phyloP scores from a whole-genome alignment of 2,888 invertebrate genomes.

The Sussaba pulchella region DNA sequence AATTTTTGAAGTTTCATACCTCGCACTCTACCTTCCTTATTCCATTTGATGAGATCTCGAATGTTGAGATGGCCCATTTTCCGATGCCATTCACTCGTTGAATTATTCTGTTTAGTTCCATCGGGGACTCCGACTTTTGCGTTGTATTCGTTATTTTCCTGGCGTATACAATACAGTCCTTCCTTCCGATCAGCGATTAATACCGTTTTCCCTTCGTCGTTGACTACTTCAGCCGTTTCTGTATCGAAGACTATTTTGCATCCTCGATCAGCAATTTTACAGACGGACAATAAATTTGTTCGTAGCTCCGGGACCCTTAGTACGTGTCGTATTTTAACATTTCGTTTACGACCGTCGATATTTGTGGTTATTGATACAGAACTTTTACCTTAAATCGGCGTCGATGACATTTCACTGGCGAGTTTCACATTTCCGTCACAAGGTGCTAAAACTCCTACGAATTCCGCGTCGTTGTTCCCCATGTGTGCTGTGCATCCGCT shows the following conservation, averaged over 20 bases:
- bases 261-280: conserved; percentile 76
- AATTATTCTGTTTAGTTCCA: not conserved
- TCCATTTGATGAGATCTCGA: conserved; percentile 49
- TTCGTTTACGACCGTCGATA: conserved; percentile 19
- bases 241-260: conserved; percentile 85
- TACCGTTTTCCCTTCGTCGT: conserved; percentile 34
- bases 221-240: conserved; percentile 48
- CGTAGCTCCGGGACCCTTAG: conserved; percentile 51
- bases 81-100: conserved; percentile 43
- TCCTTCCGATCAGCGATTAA: conserved; percentile 34
- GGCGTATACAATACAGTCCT: conserved; percentile 47
- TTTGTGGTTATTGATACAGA: not conserved
- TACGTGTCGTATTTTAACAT: conserved; percentile 36
- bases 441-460: conserved; percentile 26
- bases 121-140: conserved; percentile 25
- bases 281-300: conserved; percentile 53
- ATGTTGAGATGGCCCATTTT: conserved; percentile 56
- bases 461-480: conserved; percentile 40
- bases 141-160: conserved; percentile 27
- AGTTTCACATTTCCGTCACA: conserved; percentile 53
- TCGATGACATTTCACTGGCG: conserved; percentile 53
- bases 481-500: conserved; percentile 62
- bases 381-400: conserved; percentile 47
- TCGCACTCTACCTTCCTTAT: conserved; percentile 32
- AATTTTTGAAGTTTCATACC: conserved; percentile 43